Percentiles rank a stretch among this genome's conserved stretches.
Evolutionary conservation across 2,888 invertebrate genomes (phyloP).

Genomic region (Napeogenes inachia): DNA sequence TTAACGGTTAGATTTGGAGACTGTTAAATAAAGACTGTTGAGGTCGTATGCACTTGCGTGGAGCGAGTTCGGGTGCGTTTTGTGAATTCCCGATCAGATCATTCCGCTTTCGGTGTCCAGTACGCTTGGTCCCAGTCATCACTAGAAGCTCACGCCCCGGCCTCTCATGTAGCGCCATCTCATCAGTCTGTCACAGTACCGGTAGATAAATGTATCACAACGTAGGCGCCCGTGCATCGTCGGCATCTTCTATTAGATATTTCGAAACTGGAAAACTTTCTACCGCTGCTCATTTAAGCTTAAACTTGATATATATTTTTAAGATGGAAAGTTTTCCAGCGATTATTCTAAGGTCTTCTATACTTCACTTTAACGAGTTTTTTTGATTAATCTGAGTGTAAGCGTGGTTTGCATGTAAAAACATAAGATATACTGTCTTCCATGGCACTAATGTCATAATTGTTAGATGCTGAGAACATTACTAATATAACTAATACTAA

Average conservation of each 20-base stretch:
- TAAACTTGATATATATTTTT: slow-evolving; percentile 50
- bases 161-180: slow-evolving; percentile 71
- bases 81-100: slow-evolving; percentile 58
- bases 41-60: slow-evolving; percentile 59
- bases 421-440: slow-evolving; percentile 63
- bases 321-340: slow-evolving; percentile 72
- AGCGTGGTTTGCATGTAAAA: slow-evolving; percentile 40
- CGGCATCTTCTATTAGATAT: slow-evolving; percentile 48
- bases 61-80: slow-evolving; percentile 63
- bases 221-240: slow-evolving; percentile 73
- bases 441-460: slow-evolving; percentile 56
- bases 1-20: slow-evolving; percentile 63
- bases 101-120: slow-evolving; percentile 74
- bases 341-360: slow-evolving; percentile 39
- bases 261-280: slow-evolving; percentile 69
- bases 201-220: slow-evolving; percentile 78
- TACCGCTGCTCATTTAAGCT: slow-evolving; percentile 50
- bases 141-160: slow-evolving; percentile 64
- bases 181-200: slow-evolving; percentile 66
- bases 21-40: slow-evolving; percentile 71
- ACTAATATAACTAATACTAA: slow-evolving; percentile 49
- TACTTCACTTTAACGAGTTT: slow-evolving; percentile 41
- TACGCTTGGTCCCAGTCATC: slow-evolving; percentile 63
- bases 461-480: slow-evolving; percentile 63
- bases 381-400: slow-evolving; percentile 42